Evolutionary conservation across 2,113 vertebrate species (phyloP).

Genomic region (Burhinus bistriatus): DNA sequence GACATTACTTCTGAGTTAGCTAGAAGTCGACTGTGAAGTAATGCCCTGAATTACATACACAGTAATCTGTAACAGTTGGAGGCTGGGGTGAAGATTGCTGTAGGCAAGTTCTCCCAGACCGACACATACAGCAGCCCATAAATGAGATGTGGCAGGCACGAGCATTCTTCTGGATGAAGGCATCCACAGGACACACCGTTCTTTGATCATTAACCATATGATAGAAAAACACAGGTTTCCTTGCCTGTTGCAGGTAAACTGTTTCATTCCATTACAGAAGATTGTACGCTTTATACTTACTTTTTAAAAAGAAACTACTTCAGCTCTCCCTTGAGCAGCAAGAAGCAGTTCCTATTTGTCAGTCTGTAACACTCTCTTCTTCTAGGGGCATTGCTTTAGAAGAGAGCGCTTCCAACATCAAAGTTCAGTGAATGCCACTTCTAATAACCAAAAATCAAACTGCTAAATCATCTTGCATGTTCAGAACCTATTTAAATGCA

Average conservation of each 20-base stretch:
- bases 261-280: background rate
- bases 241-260: background rate
- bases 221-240: background rate
- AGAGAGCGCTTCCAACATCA: background rate
- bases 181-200: background rate
- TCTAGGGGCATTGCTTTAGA: background rate
- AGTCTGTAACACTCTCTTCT: background rate
- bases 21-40: background rate
- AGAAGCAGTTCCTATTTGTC: background rate
- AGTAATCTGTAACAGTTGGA: background rate
- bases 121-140: background rate
- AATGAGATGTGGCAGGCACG: background rate
- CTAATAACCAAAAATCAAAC: background rate
- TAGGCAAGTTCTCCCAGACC: background rate
- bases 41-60: background rate
- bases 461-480: background rate
- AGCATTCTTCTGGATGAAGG: background rate
- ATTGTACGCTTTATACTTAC: background rate
- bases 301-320: background rate
- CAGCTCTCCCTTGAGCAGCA: background rate
- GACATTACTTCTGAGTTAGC: background rate
- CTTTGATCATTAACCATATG: background rate
- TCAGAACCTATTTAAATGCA: background rate
- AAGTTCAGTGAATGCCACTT: background rate
- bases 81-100: background rate